Conservation (phyloP, 1,140 invertebrate species). For the Aphelenchoides besseyi region DNA sequence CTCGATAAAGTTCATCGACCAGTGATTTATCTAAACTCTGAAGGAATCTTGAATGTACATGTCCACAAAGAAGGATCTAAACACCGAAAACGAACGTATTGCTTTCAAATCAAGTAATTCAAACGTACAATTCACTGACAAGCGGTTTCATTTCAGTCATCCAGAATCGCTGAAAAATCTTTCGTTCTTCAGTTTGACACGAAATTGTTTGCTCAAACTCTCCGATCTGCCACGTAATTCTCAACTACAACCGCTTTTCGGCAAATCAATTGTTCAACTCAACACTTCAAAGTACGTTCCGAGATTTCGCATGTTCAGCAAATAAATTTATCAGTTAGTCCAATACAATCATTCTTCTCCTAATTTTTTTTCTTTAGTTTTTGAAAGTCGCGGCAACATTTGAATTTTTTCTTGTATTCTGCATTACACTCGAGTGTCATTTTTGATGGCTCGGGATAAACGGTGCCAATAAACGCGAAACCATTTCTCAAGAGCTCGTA, state of each 20-base stretch:
- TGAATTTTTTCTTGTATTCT: neutral
- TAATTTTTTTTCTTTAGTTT: neutral
- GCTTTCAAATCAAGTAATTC: neutral
- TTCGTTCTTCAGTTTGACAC: neutral
- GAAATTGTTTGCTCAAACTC: neutral
- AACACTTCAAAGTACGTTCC: neutral
- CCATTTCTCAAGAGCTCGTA: constrained; percentile 20
- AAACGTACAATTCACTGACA: neutral
- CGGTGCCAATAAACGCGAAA: constrained; percentile 10
- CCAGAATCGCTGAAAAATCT: neutral
- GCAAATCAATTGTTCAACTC: neutral
- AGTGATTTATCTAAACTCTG: neutral
- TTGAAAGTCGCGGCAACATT: neutral
- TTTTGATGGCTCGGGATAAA: neutral
- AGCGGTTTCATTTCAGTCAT: neutral
- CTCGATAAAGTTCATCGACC: neutral
- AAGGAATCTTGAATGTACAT: neutral
- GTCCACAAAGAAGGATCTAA: neutral
- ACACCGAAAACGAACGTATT: neutral
- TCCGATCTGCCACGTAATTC: neutral
- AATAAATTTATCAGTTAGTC: neutral
- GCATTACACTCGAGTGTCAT: neutral
- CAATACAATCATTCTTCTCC: neutral
- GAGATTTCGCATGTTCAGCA: neutral
- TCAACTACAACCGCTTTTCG: neutral